phyloP scores from a whole-genome alignment of 2,113 vertebrate genomes.

The Platycercus adscitus region DNA sequence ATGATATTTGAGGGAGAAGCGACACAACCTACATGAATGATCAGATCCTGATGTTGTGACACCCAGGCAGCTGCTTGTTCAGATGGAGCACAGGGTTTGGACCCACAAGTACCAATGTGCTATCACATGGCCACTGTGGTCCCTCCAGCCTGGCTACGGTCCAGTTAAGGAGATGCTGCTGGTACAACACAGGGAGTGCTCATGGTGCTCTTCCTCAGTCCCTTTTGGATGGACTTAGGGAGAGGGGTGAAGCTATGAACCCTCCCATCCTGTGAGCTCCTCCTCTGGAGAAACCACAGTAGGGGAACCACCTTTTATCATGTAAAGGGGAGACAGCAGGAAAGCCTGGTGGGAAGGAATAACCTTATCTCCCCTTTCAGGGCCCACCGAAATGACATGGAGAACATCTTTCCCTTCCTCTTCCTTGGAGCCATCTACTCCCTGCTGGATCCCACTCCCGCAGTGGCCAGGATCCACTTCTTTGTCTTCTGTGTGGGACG shows the following conservation, averaged over 20 bases:
- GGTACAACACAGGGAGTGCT: background rate
- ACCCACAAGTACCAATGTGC: background rate
- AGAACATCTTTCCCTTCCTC: conserved; percentile 95
- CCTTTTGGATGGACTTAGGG: background rate
- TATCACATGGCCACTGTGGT: fast-evolving
- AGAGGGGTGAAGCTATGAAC: background rate
- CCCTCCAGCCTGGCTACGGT: background rate
- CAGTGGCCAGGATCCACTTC: conserved; percentile 88
- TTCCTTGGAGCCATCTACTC: conserved; percentile 93
- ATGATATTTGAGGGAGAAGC: background rate
- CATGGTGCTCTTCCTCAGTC: fast-evolving
- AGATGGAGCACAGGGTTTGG: background rate
- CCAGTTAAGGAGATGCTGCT: background rate
- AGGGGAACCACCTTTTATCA: background rate
- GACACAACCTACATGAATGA: fast-evolving
- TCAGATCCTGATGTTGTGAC: background rate
- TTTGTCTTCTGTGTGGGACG: conserved; percentile 84
- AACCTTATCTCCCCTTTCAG: conserved; percentile 65
- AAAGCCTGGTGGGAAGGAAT: background rate
- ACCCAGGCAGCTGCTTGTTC: background rate
- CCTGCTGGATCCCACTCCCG: conserved; percentile 79
- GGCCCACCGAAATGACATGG: conserved; percentile 91
- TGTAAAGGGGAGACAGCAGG: background rate
- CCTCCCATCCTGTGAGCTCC: background rate
- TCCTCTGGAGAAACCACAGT: background rate